A percentile compares a stretch with the other conserved stretches of the same genome.
phyloP scores from a whole-genome alignment of 2,888 invertebrate species.

The Lamellibrachia columna region DNA sequence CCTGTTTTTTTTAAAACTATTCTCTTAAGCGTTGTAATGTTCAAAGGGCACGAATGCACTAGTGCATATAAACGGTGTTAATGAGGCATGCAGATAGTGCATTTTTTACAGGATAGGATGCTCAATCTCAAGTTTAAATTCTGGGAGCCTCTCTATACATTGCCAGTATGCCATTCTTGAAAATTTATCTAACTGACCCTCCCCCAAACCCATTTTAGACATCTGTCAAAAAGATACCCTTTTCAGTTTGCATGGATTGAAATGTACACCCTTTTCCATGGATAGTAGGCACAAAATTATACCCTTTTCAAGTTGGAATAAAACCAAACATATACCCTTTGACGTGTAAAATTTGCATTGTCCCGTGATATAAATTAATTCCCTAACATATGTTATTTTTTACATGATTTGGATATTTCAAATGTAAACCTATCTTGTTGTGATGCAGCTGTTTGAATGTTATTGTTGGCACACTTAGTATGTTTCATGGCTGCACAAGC shows the following conservation, averaged over 20 bases:
- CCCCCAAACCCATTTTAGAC: no score
- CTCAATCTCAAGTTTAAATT: neutral
- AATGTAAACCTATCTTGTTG: neutral
- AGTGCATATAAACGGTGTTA: neutral
- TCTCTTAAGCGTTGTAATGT: neutral
- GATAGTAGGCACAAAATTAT: no score
- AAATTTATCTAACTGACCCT: no score
- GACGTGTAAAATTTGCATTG: no score
- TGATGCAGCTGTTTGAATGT: neutral
- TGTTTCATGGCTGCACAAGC: neutral
- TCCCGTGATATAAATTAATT: no score
- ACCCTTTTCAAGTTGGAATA: no score
- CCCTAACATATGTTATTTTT: neutral
- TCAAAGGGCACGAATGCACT: neutral
- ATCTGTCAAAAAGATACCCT: no score
- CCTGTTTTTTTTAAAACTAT: neutral
- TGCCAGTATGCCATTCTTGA: no score
- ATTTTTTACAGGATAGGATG: neutral
- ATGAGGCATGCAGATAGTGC: neutral
- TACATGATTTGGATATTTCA: neutral
- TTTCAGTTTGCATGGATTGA: no score
- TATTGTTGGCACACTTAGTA: neutral
- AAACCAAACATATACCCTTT: no score
- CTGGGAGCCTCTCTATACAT: no score
- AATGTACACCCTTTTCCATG: no score